These are phyloP conservation scores for Lutraria lutraria DNA, from an alignment of 2,888 invertebrate species.

Conservation along the genomic window DNA sequence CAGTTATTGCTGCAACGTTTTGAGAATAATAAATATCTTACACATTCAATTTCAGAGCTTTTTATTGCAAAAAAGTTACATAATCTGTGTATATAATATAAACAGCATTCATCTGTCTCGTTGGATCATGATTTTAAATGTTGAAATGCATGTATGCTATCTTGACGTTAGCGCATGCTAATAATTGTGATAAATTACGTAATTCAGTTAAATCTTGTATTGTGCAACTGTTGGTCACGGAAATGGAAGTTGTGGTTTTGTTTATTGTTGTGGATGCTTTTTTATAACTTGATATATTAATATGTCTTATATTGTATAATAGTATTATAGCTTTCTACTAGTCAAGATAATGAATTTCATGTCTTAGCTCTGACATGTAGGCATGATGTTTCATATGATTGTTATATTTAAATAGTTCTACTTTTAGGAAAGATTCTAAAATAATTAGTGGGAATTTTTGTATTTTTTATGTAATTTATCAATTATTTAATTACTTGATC, in stretches of 20 bases:
- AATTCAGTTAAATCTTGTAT: background rate
- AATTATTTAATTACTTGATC: no score
- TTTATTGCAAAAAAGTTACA: no score
- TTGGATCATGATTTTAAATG: background rate
- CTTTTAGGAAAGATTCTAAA: no score
- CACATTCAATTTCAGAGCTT: no score
- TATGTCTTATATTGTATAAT: background rate
- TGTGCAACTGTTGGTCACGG: background rate
- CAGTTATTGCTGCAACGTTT: no score
- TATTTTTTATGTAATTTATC: no score
- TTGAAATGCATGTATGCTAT: background rate
- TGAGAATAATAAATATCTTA: no score
- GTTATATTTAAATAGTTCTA: no score
- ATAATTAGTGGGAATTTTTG: no score
- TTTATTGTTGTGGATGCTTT: background rate
- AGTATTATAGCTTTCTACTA: background rate
- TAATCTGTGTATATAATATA: no score
- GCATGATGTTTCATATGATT: no score
- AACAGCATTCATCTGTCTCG: background rate
- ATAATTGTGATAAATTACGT: background rate
- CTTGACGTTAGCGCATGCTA: background rate
- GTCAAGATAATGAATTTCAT: background rate
- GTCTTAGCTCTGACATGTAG: no score
- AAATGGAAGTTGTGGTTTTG: constrained; percentile 1
- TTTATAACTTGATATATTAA: background rate